Evolutionary conservation across 2,113 vertebrate species (phyloP).

Genomic region (Tragulus kanchil): DNA sequence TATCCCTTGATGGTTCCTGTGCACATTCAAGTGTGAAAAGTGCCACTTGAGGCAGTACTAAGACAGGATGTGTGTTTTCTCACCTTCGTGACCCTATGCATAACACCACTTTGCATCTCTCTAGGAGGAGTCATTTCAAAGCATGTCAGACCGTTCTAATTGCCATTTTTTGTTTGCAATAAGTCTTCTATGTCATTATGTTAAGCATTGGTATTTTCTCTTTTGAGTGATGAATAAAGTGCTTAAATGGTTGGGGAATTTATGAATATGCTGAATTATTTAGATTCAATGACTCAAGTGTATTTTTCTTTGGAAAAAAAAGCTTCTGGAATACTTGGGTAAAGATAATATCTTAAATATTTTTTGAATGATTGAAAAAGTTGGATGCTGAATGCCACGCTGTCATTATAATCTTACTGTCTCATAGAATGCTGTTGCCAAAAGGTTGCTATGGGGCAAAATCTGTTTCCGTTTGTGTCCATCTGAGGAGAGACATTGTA

Average conservation of each 20-base stretch:
- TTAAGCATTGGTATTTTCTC: not conserved
- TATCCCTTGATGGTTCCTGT: not conserved
- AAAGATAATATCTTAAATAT: not conserved
- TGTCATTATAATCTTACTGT: not conserved
- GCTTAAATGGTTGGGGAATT: not conserved
- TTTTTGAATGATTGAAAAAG: not conserved
- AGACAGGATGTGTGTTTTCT: not conserved
- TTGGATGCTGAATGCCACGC: constrained; percentile 7
- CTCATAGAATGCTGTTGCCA: not conserved
- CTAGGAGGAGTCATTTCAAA: not conserved
- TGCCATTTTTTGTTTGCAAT: too few species aligned
- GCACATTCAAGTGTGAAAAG: not conserved
- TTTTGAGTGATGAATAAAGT: constrained; percentile 3
- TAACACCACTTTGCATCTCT: not conserved
- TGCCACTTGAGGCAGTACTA: not conserved
- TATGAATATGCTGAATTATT: constrained; percentile 34
- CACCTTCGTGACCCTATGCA: not conserved
- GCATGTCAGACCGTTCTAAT: constrained; percentile 6
- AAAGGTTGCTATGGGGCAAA: not conserved
- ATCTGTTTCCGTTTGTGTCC: not conserved
- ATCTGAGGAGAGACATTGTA: not conserved
- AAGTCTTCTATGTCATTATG: not conserved
- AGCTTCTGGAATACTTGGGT: not conserved
- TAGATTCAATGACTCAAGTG: constrained; percentile 14
- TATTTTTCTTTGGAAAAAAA: not conserved